These are phyloP conservation scores for Homalodisca vitripennis DNA, from an alignment of 1,140 invertebrate species.

Conservation along the genomic window DNA sequence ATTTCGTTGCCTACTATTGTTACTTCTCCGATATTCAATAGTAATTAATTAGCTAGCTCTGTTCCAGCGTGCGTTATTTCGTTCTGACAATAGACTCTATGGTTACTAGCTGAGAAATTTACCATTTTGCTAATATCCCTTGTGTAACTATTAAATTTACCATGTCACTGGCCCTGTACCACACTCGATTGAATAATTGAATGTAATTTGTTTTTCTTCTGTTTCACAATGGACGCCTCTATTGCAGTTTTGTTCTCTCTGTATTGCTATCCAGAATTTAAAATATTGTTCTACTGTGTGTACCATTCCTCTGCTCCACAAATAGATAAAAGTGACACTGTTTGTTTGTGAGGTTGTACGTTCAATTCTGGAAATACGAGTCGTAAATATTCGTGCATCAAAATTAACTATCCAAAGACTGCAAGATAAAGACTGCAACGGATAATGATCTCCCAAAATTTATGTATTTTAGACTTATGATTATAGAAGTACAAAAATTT, in stretches of 20 bases:
- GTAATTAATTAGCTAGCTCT: constrained; percentile 11
- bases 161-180: no score
- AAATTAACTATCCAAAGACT: no score
- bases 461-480: no score
- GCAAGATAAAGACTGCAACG: no score
- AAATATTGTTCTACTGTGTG: background rate
- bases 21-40: background rate
- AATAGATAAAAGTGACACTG: no score
- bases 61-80: background rate
- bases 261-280: background rate
- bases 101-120: background rate
- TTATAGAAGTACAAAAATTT: no score
- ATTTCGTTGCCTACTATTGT: constrained; percentile 13
- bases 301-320: background rate
- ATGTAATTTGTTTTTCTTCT: constrained; percentile 5
- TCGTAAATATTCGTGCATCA: no score
- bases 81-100: background rate
- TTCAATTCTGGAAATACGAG: no score
- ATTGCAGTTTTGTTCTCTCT: background rate
- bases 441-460: no score
- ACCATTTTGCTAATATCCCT: constrained; percentile 11
- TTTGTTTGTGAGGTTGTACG: no score
- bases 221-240: background rate
- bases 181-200: background rate
- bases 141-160: constrained; percentile 13